A percentile compares a stretch with the other conserved stretches of the same genome.
These are phyloP conservation scores for Raphicerus campestris DNA, from an alignment of 2,113 vertebrate genomes.

Conservation along the genomic window DNA sequence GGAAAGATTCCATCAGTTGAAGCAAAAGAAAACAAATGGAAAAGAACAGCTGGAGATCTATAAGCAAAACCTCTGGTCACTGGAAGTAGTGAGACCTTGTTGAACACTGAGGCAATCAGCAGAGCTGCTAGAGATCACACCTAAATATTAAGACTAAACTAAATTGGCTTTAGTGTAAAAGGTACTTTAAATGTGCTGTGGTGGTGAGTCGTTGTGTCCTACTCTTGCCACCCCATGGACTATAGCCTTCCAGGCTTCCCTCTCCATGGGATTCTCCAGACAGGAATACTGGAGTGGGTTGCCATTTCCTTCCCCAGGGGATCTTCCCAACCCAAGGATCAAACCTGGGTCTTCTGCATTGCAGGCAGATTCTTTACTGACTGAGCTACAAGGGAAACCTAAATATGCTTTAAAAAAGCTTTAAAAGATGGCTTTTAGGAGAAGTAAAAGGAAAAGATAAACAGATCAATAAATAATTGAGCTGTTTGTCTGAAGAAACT, in stretches of 20 bases:
- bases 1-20: neutral
- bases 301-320: neutral
- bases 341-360: neutral
- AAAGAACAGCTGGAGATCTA: neutral
- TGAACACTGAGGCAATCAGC: neutral
- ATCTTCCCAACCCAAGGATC: neutral
- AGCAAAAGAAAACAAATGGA: neutral
- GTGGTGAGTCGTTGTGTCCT: accelerated
- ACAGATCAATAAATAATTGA: neutral
- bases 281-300: neutral
- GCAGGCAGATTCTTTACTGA: neutral
- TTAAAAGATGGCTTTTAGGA: neutral
- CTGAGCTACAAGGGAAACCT: neutral
- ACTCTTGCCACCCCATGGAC: neutral
- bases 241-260: neutral
- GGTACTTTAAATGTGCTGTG: neutral
- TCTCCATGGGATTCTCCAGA: neutral
- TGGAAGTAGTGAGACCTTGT: neutral
- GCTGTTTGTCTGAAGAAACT: neutral
- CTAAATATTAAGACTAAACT: neutral
- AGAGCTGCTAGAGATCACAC: neutral
- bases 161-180: neutral
- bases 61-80: neutral
- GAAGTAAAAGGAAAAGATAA: neutral
- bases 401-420: neutral